A percentile compares a stretch with the other conserved stretches of the same genome.
These are phyloP conservation scores for Coelopa pilipes DNA, from an alignment of 2,888 invertebrate species.

Conservation along the genomic window DNA sequence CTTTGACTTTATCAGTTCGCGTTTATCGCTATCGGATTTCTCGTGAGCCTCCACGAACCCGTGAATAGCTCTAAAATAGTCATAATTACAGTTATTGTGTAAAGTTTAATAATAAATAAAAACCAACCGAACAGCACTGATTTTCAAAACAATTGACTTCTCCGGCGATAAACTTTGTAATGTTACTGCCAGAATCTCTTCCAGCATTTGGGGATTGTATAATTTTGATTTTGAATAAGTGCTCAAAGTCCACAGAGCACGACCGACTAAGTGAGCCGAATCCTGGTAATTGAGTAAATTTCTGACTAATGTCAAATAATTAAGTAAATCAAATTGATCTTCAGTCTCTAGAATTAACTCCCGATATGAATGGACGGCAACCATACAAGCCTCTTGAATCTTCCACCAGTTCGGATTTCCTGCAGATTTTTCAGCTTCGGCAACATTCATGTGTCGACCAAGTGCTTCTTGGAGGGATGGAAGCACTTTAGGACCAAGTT, in stretches of 20 bases:
- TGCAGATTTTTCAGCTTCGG: slow-evolving; percentile 68
- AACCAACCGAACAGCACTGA: slow-evolving; percentile 61
- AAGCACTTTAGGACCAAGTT: slow-evolving; percentile 70
- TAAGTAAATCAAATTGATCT: slow-evolving; percentile 63
- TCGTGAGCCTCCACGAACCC: slow-evolving; percentile 69
- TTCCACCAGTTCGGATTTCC: slow-evolving; percentile 74
- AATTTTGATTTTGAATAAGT: slow-evolving; percentile 63
- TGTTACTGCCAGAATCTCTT: slow-evolving; percentile 61
- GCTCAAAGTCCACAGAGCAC: slow-evolving; percentile 65
- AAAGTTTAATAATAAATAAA: background rate
- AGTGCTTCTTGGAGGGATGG: slow-evolving; percentile 71
- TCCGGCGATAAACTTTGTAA: slow-evolving; percentile 60
- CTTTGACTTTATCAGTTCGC: slow-evolving; percentile 65
- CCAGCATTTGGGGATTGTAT: slow-evolving; percentile 63
- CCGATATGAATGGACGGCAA: slow-evolving; percentile 71
- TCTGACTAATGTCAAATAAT: slow-evolving; percentile 64
- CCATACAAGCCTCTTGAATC: slow-evolving; percentile 74
- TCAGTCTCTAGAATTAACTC: slow-evolving; percentile 63
- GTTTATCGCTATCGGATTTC: slow-evolving; percentile 64
- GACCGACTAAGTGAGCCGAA: slow-evolving; percentile 62
- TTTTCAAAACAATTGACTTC: slow-evolving; percentile 62
- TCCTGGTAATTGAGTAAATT: slow-evolving; percentile 61
- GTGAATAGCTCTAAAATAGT: slow-evolving; percentile 54
- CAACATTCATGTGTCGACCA: slow-evolving; percentile 72
- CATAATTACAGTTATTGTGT: background rate